Evolutionary conservation across 2,888 invertebrate genomes (phyloP).

Genomic region (Drosophila paucipuncta): DNA sequence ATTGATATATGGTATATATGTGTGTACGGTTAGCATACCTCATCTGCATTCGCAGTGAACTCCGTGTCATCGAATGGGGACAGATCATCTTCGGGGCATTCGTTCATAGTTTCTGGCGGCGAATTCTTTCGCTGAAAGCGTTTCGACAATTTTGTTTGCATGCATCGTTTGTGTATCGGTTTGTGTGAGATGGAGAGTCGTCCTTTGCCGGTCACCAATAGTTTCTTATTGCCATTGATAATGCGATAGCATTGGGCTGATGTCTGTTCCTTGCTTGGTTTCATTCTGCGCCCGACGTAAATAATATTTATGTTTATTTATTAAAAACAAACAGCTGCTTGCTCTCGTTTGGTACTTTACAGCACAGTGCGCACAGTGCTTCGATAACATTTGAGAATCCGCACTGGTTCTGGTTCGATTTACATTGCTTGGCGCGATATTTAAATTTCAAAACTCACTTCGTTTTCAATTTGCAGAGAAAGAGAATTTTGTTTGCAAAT

Average conservation of each 20-base stretch:
- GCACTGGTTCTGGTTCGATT: slow-evolving; percentile 11
- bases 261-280: neutral
- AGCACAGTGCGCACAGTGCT: slow-evolving; percentile 10
- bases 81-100: slow-evolving; percentile 3
- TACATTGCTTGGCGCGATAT: neutral
- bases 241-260: neutral
- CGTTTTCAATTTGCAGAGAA: neutral
- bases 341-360: neutral
- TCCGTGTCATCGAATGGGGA: slow-evolving; percentile 17
- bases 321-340: slow-evolving; percentile 14
- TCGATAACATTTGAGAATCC: neutral
- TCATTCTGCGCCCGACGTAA: slow-evolving; percentile 16
- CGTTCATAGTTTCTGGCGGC: neutral
- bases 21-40: slow-evolving; percentile 15
- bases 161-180: slow-evolving; percentile 1
- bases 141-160: slow-evolving; percentile 8
- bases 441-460: neutral
- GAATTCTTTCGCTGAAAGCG: neutral
- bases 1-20: neutral
- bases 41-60: neutral
- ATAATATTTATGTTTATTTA: slow-evolving; percentile 12
- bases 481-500: slow-evolving; percentile 1
- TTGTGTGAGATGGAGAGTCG: neutral
- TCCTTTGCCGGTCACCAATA: neutral
- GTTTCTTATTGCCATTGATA: slow-evolving; percentile 6